Evolutionary conservation across 2,888 invertebrate species (phyloP).

Genomic region (Ceraclea dissimilis): DNA sequence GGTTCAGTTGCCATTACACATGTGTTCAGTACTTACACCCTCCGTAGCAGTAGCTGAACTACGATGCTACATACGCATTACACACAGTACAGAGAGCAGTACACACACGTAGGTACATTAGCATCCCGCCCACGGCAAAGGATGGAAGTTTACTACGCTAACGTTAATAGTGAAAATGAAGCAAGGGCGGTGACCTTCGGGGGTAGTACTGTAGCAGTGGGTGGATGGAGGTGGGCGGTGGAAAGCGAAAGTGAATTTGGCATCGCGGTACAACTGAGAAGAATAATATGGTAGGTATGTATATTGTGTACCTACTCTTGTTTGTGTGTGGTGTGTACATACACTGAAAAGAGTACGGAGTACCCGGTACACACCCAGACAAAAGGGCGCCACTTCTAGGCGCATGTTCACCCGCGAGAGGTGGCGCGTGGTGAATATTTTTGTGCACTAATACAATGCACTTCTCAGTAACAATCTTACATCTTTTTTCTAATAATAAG

Average conservation of each 20-base stretch:
- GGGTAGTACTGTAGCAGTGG: constrained; percentile 21
- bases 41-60: neutral
- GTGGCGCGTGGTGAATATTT: constrained; percentile 48
- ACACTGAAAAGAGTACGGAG: neutral
- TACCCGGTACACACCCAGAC: constrained; percentile 37
- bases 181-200: constrained; percentile 48
- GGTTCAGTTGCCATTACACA: constrained; percentile 13
- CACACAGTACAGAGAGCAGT: neutral
- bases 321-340: no score
- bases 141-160: constrained; percentile 20
- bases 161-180: constrained; percentile 27
- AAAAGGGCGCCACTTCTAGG: constrained; percentile 48
- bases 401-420: constrained; percentile 47
- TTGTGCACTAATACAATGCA: constrained; percentile 35
- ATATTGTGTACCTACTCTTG: no score
- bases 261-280: constrained; percentile 21
- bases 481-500: no score
- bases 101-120: constrained; percentile 26
- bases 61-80: neutral
- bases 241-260: constrained; percentile 52
- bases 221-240: constrained; percentile 40
- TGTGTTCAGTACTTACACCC: constrained; percentile 8
- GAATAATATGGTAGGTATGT: no score
- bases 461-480: neutral
- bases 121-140: constrained; percentile 28